A percentile compares a stretch with the other conserved stretches of the same genome.
These are phyloP conservation scores for Microctenopoma stevenorrisi DNA, from an alignment of 2,797 vertebrate genomes.

Conservation along the genomic window DNA sequence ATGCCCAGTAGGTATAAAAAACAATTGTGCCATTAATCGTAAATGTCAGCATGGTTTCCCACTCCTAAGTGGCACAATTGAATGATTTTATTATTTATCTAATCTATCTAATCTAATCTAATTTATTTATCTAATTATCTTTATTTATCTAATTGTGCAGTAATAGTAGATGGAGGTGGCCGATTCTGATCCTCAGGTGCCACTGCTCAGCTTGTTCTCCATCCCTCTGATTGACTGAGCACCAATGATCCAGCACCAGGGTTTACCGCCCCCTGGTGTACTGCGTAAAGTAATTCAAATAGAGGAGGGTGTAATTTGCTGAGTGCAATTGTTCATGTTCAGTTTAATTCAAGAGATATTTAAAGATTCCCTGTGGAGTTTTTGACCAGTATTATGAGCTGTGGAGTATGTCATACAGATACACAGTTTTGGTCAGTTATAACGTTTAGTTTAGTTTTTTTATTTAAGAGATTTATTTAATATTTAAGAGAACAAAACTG, in stretches of 20 bases:
- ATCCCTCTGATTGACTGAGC: no score
- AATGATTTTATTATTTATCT: no score
- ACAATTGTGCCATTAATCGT: conserved; percentile 41
- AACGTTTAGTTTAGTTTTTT: not conserved
- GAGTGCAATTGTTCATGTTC: not conserved
- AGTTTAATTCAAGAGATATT: not conserved
- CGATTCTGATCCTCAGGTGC: no score
- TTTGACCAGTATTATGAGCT: not conserved
- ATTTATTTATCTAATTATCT: no score
- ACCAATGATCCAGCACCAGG: no score
- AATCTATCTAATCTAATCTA: no score
- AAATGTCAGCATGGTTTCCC: not conserved
- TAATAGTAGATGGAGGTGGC: not conserved
- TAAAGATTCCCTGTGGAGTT: not conserved
- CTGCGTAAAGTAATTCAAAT: conserved; percentile 4
- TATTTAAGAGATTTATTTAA: not conserved
- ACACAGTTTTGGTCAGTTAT: not conserved
- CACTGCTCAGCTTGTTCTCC: no score
- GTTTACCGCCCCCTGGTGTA: no score
- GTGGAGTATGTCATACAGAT: not conserved
- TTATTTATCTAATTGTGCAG: conserved; percentile 9
- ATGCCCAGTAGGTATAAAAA: not conserved
- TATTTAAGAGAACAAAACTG: not conserved
- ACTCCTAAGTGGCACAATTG: conserved; percentile 12
- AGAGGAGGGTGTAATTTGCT: rapidly evolving